Base-by-base conservation (phyloP, 2,888 invertebrate genomes). In the Erebia epiphron region DNA sequence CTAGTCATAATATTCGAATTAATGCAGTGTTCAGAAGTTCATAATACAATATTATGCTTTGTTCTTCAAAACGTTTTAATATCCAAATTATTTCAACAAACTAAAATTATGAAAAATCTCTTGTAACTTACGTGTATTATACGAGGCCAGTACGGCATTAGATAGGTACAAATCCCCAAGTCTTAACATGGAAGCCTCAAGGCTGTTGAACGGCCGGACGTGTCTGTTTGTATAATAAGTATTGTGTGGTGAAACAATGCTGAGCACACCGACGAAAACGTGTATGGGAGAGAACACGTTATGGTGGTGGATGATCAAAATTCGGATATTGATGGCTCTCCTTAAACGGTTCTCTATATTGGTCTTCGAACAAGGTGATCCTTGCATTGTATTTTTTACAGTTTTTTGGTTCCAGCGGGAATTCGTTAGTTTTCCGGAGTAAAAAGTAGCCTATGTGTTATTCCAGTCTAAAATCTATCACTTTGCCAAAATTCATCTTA, bases 161-260 rank as follows among this genome's bases (percentile, higher is more conserved):
- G 67, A 58, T 26, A 67, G 46, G 57, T 68, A 68, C 68, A 66
- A 74, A 74, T 67, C 52, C 69, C 67, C 67, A 35, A 52, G 63
- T 21, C 66, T 26, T 65, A 52, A 69, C 58, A 73, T 58, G 75
- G 68, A 63, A 60, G 54, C 70, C 64, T 67, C 78, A 79, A 79
- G 78, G 79, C 69, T 74, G 62, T 52, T n/a, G 21, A 74, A 72
- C 74, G 67, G 74, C 75, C 79, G 77, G 78, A 78, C 75, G 76
- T 71, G 69, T 61, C 70, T 71, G 74, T 73, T 73, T 68, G 71
- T 72, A 76, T 76, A 78, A 78, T 77, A 74, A 72, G 73, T 75
- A 79, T 79, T 79, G 79, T 79, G 62, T 68, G 69, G 66, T 52
- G 74, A 75, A 76, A 79, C 79, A 79, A 79, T 79, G 71, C 75